Percentiles rank a stretch among this genome's conserved stretches.
Evolutionary conservation across 2,888 invertebrate species (phyloP).

Genomic region (Ecdyonurus torrentis): DNA sequence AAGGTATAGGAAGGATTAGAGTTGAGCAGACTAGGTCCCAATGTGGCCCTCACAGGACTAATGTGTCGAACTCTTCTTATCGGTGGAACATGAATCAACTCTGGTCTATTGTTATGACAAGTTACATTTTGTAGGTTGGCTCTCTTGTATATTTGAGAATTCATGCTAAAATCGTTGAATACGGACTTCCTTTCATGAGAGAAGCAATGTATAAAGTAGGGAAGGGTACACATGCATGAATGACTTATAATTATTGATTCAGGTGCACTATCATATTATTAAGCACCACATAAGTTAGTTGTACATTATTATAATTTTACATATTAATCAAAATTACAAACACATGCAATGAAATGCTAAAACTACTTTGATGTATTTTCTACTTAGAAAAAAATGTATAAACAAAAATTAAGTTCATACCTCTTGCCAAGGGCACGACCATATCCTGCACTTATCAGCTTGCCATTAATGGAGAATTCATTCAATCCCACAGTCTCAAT

Average conservation of each 20-base stretch:
- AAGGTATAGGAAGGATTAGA: too few species aligned
- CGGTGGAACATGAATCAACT: too few species aligned
- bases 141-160: not conserved
- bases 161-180: not conserved
- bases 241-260: too few species aligned
- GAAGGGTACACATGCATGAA: not conserved
- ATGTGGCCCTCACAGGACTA: too few species aligned
- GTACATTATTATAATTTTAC: not conserved
- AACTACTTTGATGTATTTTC: too few species aligned
- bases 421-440: conserved; percentile 32
- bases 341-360: too few species aligned
- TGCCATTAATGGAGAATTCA: conserved; percentile 33
- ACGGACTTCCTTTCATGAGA: not conserved
- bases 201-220: not conserved
- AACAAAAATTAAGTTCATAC: too few species aligned
- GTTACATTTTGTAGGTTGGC: not conserved
- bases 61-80: too few species aligned
- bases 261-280: not conserved
- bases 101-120: too few species aligned
- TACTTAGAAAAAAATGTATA: too few species aligned
- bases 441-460: conserved; percentile 30
- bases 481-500: conserved; percentile 23
- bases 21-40: too few species aligned
- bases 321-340: not conserved
- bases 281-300: too few species aligned